Base-by-base conservation (phyloP, 2,113 vertebrate species). In the Microtus oregoni region DNA sequence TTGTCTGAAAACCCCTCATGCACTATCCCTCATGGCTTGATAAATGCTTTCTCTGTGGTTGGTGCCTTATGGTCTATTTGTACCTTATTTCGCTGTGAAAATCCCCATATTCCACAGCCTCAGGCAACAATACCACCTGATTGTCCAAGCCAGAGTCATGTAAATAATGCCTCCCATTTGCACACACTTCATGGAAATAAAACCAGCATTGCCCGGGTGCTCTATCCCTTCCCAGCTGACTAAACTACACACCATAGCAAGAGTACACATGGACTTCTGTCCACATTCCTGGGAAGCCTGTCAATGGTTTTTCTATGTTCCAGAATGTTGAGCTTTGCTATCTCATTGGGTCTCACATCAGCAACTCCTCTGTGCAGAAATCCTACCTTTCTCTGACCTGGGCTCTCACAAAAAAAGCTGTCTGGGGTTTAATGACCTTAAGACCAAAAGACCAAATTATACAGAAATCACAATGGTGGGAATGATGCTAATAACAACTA, bases 141-240 rank as follows among this genome's bases (percentile, higher is more conserved):
- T 28, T 14, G 50, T 26, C 41, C 72, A 38, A 22, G 68, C 24
- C 3, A 38, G 68, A 47, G 26, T 19, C 61, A 6, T 30, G 3
- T 32, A 19, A 61, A 83, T 32, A 68, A 83, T 10, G 5, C 24
- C 32, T 82, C 11, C 55, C 19, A 4, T 52, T 20, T 22, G 11
- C 14, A 22, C 0, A 3, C 0, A 1, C 7, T 41, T 4, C 58
- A 35, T 76, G 47, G 50, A 52, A 70, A 61, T 7, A 35, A 61
- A 61, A 6, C 5, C 32, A 3, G 2, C 28, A 17, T 4, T 7
- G 6, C 1, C 11, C 22, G 8, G 7, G 17, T 3, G 5, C 55
- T 73, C 44, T 28, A 28, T 19, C 3, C 3, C 4, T 35, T 35
- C 3, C 10, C 1, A 1, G 6, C 7, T 44, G 5, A 4, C 30